Base-by-base conservation (phyloP, 2,888 invertebrate genomes). In the Dicycla oo region DNA sequence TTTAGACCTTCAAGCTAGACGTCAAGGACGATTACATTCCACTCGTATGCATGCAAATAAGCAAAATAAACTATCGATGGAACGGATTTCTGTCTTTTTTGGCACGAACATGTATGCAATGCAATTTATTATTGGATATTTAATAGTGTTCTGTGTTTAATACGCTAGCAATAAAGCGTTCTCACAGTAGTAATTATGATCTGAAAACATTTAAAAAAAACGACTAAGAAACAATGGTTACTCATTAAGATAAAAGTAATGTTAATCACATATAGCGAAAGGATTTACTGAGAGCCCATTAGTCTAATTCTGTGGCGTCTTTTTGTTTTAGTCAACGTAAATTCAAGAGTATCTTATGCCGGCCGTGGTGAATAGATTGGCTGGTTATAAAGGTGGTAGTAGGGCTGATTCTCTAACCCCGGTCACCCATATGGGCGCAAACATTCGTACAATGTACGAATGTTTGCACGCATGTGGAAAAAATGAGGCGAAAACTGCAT, bases 31-130 rank as follows among this genome's bases (percentile, higher is more conserved):
- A 54, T 62, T 20, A 30, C 40, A 40, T 49, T 65, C 30, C 47
- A 49, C 13, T 63, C 45, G 49, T 38, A 66, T 66, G 30, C 47
- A 62, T 62, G 54, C 53, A 68, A 69, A 70, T 40, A 66, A 51
- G 69, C 47, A 60, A 51, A 54, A 57, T 58, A 58, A 60, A 68
- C 40, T 64, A 68, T 67, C 45, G 7, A 49, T 40, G 38, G n/a
- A 51, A 73, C 38, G n/a, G 7, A 61, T 74, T 60, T 53, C 38
- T 45, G 67, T 74, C 43, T 66, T 77, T 70, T 67, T 80, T 74
- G 49, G 34, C 53, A 74, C 57, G 57, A 15, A 45, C 66, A 18
- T 67, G 62, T 66, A 58, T 67, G 43, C 51, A 58, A 58, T 11
- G n/a, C n/a, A 43, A 54, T 60, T 78, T 73, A 57, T 77, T 77